phyloP scores from a whole-genome alignment of 2,113 vertebrate species.

The Callopanchax toddi region DNA sequence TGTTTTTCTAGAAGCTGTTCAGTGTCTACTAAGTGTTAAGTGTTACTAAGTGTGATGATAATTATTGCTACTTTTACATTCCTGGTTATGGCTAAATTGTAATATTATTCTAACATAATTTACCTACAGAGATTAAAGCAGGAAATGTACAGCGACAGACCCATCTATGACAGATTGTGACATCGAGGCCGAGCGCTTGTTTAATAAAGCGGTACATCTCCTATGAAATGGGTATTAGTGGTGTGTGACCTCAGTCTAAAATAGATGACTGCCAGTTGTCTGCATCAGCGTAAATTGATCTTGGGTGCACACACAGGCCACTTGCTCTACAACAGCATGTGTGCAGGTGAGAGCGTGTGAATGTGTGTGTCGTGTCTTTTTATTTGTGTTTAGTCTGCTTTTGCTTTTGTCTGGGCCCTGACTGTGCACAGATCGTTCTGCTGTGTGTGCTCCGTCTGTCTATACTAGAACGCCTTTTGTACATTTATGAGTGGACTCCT shows the following conservation, averaged over 20 bases:
- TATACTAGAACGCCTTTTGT: conserved; percentile 8
- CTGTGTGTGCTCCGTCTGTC: conserved; percentile 22
- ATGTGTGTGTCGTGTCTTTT: conserved; percentile 21
- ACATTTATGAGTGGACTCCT: conserved; percentile 26
- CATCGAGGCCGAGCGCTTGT: not conserved
- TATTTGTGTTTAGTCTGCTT: conserved; percentile 52
- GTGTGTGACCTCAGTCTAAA: conserved; percentile 45
- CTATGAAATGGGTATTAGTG: conserved; percentile 9
- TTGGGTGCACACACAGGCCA: conserved; percentile 26
- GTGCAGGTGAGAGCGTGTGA: not conserved
- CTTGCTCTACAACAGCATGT: conserved; percentile 24
- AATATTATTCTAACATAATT: not conserved
- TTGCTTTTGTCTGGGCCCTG: conserved; percentile 41
- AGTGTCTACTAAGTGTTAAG: too few species aligned
- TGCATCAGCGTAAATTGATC: conserved; percentile 65
- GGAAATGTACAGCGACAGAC: not conserved
- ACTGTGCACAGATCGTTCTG: conserved; percentile 26
- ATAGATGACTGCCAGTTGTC: conserved; percentile 48
- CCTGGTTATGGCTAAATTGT: not conserved
- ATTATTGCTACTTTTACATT: not conserved
- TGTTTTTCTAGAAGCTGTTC: too few species aligned
- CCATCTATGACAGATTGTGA: not conserved
- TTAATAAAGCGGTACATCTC: not conserved
- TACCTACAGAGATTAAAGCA: not conserved
- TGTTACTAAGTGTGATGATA: not conserved